phyloP scores from a whole-genome alignment of 1,140 invertebrate genomes.

The Muscidifurax raptorellus region DNA sequence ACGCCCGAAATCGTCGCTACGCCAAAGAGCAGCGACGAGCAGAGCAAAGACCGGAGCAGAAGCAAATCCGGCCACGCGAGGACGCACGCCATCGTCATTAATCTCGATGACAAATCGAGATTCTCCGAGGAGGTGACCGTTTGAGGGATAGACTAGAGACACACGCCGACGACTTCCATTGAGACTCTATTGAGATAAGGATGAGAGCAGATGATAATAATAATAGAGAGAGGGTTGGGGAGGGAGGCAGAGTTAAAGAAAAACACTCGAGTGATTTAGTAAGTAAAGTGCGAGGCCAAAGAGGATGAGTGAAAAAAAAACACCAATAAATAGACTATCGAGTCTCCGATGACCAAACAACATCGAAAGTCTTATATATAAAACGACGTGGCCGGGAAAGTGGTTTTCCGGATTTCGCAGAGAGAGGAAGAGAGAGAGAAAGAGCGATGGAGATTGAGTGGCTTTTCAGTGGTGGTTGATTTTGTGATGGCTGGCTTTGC shows the following conservation, averaged over 20 bases:
- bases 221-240: too few relatives aligned
- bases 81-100: conserved; percentile 85
- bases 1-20: background rate
- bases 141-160: conserved; percentile 67
- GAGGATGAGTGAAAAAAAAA: conserved; percentile 15
- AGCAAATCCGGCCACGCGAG: conserved; percentile 81
- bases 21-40: conserved; percentile 17
- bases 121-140: conserved; percentile 89
- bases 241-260: too few relatives aligned
- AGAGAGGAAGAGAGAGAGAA: too few relatives aligned
- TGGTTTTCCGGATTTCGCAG: background rate
- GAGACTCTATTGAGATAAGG: too few relatives aligned
- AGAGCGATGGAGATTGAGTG: too few relatives aligned
- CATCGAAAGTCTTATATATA: conserved; percentile 21
- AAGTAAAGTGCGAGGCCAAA: too few relatives aligned
- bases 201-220: too few relatives aligned
- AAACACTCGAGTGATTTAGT: too few relatives aligned
- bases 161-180: too few relatives aligned
- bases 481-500: too few relatives aligned
- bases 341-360: conserved; percentile 20
- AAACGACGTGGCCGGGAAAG: background rate
- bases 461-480: too few relatives aligned
- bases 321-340: conserved; percentile 16
- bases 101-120: conserved; percentile 86
- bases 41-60: conserved; percentile 57